Conservation (phyloP, 2,797 vertebrate species). For the Sardinella longiceps region DNA sequence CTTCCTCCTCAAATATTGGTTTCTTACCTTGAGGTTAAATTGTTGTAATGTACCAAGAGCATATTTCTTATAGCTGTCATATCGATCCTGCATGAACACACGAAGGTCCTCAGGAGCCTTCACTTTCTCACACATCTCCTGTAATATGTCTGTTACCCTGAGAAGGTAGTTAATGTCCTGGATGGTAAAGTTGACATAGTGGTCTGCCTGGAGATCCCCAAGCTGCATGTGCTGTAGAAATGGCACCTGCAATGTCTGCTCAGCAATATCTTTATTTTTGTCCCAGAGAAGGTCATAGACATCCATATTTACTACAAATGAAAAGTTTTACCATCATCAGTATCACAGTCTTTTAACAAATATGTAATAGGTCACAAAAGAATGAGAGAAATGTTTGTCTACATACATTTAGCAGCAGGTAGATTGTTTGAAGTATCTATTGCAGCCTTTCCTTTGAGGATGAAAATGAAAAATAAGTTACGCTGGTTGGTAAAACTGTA, state of each 20-base stretch:
- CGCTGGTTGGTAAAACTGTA: no score
- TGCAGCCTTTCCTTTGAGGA: no score
- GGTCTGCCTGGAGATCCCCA: constrained; percentile 47
- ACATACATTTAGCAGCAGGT: no score
- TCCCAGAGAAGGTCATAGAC: constrained; percentile 52
- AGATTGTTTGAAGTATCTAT: no score
- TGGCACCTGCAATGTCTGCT: constrained; percentile 19
- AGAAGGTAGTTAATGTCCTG: constrained; percentile 50
- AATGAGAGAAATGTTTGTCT: no score
- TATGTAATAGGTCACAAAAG: no score
- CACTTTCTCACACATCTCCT: constrained; percentile 30
- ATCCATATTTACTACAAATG: neutral
- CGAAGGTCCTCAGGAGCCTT: constrained; percentile 25
- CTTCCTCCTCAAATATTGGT: no score
- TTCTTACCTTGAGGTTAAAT: constrained; percentile 50
- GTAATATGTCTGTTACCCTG: constrained; percentile 48
- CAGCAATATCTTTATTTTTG: constrained; percentile 43
- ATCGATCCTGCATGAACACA: constrained; percentile 39
- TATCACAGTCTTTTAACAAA: no score
- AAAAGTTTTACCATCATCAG: neutral
- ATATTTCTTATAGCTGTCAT: constrained; percentile 42
- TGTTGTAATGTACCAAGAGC: neutral
- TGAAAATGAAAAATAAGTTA: no score
- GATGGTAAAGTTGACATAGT: constrained; percentile 48
- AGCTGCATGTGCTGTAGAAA: constrained; percentile 49